These are phyloP conservation scores for Trematocara macrostoma DNA, from an alignment of 2,113 vertebrate species.

Conservation along the genomic window DNA sequence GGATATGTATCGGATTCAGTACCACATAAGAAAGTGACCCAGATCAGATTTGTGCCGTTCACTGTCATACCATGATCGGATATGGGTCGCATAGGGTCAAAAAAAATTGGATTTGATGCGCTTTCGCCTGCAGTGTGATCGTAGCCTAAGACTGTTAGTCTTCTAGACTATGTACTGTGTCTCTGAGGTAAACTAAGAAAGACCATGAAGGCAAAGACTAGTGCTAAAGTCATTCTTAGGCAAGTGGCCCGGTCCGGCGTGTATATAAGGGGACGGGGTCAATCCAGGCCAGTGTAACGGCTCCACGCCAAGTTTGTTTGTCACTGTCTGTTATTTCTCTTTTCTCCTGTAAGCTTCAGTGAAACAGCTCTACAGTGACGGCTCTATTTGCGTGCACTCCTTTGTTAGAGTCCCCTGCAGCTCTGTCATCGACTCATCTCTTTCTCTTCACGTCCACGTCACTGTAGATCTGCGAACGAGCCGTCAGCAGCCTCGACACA, in stretches of 20 bases:
- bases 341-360: background rate
- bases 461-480: background rate
- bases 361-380: background rate
- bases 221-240: background rate
- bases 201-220: background rate
- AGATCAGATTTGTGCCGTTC: too few species aligned
- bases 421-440: background rate
- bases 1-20: too few species aligned
- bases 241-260: background rate
- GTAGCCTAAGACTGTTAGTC: background rate
- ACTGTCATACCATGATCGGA: too few species aligned
- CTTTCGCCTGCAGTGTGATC: too few species aligned
- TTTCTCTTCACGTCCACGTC: background rate
- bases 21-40: too few species aligned
- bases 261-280: background rate
- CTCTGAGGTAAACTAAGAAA: background rate
- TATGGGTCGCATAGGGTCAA: too few species aligned
- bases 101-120: too few species aligned
- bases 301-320: background rate
- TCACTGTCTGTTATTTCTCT: background rate
- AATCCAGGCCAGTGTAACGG: background rate
- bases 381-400: background rate
- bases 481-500: background rate
- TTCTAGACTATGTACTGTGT: background rate
- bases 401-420: background rate